A percentile compares a stretch with the other conserved stretches of the same genome.
Conservation (phyloP, 2,797 vertebrate species). For the Acipenser oxyrinchus region DNA sequence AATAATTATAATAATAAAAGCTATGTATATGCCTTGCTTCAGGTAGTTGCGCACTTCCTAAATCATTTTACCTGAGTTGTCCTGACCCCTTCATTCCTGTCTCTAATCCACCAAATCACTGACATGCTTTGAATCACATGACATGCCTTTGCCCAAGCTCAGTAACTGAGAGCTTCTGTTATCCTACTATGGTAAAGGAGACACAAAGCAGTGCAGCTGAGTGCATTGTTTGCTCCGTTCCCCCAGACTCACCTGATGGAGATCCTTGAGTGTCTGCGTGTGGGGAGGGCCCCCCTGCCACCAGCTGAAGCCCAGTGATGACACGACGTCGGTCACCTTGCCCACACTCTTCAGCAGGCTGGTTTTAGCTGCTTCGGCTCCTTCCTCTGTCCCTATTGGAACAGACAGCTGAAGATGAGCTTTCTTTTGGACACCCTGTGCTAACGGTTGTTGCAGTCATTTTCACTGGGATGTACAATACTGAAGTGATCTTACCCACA, state of each 20-base stretch:
- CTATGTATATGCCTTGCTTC: no score
- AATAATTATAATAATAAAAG: no score
- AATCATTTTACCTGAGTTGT: no score
- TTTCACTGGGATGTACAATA: not conserved
- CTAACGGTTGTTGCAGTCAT: not conserved
- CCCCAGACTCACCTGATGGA: slow-evolving; percentile 54
- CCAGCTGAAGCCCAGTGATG: slow-evolving; percentile 75
- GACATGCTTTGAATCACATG: no score
- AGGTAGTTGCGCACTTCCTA: no score
- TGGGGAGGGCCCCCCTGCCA: slow-evolving; percentile 74
- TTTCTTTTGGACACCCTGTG: not conserved
- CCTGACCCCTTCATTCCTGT: no score
- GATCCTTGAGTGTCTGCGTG: slow-evolving; percentile 65
- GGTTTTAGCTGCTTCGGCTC: slow-evolving; percentile 55
- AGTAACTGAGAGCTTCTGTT: no score
- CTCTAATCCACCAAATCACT: no score
- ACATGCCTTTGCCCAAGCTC: no score
- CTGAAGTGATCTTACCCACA: slow-evolving; percentile 51
- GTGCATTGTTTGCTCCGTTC: not conserved
- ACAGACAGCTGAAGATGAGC: not conserved
- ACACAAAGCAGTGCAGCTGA: no score
- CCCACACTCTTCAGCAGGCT: slow-evolving; percentile 54
- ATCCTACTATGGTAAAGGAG: no score
- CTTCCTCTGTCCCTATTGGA: slow-evolving; percentile 63
- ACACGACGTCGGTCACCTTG: slow-evolving; percentile 69